Evolutionary conservation across 2,888 invertebrate species (phyloP).

Genomic region (Pseudococcus viburni): DNA sequence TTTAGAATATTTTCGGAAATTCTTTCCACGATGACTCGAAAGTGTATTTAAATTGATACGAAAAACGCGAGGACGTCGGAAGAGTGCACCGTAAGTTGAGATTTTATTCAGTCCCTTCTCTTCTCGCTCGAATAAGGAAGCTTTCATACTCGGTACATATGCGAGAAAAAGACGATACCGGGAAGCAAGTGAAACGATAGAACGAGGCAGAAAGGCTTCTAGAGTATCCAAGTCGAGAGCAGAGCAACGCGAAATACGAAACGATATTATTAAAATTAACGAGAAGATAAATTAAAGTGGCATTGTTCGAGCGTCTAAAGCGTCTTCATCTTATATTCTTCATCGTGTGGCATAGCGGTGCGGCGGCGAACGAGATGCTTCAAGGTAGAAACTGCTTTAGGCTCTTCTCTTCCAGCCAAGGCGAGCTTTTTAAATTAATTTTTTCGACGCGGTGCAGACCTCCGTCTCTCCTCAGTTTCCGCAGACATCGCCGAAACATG

Average conservation of each 20-base stretch:
- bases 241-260: slow-evolving; percentile 11
- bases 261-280: slow-evolving; percentile 31
- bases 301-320: slow-evolving; percentile 20
- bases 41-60: no score
- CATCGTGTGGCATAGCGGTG: neutral
- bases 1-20: no score
- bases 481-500: neutral
- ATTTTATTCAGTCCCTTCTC: neutral
- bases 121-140: neutral
- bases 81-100: neutral
- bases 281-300: slow-evolving; percentile 31
- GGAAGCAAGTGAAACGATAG: neutral
- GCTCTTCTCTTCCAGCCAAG: neutral
- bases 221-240: neutral
- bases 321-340: neutral
- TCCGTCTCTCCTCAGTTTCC: neutral
- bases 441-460: neutral
- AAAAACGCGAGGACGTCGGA: no score
- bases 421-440: slow-evolving; percentile 20
- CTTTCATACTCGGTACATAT: neutral
- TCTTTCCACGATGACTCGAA: no score
- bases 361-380: neutral
- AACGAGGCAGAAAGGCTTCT: neutral
- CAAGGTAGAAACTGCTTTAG: neutral
- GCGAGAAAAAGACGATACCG: neutral